Evolutionary conservation across 2,797 vertebrate genomes (phyloP).

Genomic region (Melopsittacus undulatus): DNA sequence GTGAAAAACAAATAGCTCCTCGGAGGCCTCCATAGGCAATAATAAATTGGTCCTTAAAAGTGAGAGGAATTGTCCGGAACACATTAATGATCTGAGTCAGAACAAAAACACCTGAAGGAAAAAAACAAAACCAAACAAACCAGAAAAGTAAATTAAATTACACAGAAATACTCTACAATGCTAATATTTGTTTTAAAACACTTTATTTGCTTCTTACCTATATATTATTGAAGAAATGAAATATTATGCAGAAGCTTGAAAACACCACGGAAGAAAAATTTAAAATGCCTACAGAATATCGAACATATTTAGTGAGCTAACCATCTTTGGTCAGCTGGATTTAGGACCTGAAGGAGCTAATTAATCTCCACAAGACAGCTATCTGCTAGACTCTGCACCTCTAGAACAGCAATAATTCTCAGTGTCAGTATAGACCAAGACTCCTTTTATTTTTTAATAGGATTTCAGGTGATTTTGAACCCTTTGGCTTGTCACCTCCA

Average conservation of each 20-base stretch:
- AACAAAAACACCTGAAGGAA: constrained; percentile 86
- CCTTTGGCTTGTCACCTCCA: neutral
- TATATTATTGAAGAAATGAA: neutral
- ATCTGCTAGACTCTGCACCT: neutral
- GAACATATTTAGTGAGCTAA: neutral
- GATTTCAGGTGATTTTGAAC: neutral
- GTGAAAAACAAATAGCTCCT: constrained; percentile 93
- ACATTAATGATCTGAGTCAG: constrained; percentile 95
- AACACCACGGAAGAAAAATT: neutral
- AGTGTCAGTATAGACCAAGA: neutral
- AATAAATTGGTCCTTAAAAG: constrained; percentile 95
- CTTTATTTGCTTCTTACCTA: neutral
- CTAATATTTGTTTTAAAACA: neutral
- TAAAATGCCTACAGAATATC: neutral
- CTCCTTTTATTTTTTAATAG: neutral
- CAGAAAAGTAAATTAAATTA: neutral
- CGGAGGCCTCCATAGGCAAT: constrained; percentile 93
- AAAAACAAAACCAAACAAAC: neutral
- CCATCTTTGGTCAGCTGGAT: neutral
- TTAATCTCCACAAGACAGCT: neutral
- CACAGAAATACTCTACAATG: neutral
- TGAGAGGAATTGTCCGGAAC: constrained; percentile 94
- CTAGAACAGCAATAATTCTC: neutral
- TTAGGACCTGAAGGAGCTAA: neutral
- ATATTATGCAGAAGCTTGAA: neutral